Conservation (phyloP, 2,113 vertebrate species). For the Eolophus roseicapilla region DNA sequence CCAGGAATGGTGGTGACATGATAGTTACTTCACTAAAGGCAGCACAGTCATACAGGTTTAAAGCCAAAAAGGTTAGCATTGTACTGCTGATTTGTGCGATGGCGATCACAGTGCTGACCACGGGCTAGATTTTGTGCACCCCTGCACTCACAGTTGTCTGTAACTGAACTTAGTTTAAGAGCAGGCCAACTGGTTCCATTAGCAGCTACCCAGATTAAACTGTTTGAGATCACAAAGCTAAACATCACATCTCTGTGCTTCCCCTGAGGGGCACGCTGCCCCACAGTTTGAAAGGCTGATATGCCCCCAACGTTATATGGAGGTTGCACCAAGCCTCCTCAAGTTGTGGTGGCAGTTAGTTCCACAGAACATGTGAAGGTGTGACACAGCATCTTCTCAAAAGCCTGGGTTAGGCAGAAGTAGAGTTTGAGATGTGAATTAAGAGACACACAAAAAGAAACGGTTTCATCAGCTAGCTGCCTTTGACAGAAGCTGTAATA, state of each 20-base stretch:
- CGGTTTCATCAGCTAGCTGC: not conserved
- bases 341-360: not conserved
- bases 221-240: not conserved
- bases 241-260: not conserved
- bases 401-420: not conserved
- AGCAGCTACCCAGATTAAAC: not conserved
- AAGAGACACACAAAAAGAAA: not conserved
- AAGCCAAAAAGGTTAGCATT: not conserved
- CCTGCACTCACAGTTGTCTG: not conserved
- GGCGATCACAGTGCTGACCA: not conserved
- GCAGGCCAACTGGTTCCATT: not conserved
- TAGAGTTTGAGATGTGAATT: not conserved
- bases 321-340: not conserved
- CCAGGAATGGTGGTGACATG: fast-evolving
- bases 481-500: not conserved
- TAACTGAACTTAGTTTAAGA: not conserved
- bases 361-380: not conserved
- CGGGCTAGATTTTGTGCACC: not conserved
- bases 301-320: fast-evolving
- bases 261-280: not conserved
- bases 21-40: not conserved
- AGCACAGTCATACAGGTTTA: not conserved
- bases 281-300: not conserved
- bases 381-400: not conserved
- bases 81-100: not conserved